Percentiles rank a stretch among this genome's conserved stretches.
phyloP scores from a whole-genome alignment of 2,888 invertebrate genomes.

The Sepioteuthis lessoniana region DNA sequence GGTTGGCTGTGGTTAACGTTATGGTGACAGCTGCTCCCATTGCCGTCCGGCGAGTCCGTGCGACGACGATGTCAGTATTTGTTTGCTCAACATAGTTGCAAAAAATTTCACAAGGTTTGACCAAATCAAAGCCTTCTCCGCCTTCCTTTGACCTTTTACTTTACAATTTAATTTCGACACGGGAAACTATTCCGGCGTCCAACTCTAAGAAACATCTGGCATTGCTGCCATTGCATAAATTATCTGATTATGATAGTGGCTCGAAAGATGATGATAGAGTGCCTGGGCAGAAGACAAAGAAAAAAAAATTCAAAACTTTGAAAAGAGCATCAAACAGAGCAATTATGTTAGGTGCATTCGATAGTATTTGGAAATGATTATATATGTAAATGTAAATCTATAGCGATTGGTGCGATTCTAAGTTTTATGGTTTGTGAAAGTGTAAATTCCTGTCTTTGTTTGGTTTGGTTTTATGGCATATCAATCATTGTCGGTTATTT shows the following conservation, averaged over 20 bases:
- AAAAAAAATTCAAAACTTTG: too few relatives aligned
- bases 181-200: neutral
- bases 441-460: too few relatives aligned
- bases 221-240: neutral
- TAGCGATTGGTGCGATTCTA: too few relatives aligned
- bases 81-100: constrained; percentile 21
- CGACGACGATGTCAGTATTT: neutral
- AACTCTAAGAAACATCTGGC: neutral
- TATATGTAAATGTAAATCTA: too few relatives aligned
- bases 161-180: neutral
- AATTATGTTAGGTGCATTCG: too few relatives aligned
- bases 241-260: neutral
- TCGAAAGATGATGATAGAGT: neutral
- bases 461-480: too few relatives aligned
- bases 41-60: neutral
- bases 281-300: neutral
- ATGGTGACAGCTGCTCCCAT: neutral
- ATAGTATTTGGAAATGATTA: too few relatives aligned
- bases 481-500: too few relatives aligned
- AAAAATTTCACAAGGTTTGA: neutral
- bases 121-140: neutral
- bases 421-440: too few relatives aligned
- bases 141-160: neutral
- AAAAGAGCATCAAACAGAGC: neutral
- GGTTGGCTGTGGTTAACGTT: neutral